Evolutionary conservation across 2,888 invertebrate species (phyloP).

Genomic region (Drosophila prolongata): DNA sequence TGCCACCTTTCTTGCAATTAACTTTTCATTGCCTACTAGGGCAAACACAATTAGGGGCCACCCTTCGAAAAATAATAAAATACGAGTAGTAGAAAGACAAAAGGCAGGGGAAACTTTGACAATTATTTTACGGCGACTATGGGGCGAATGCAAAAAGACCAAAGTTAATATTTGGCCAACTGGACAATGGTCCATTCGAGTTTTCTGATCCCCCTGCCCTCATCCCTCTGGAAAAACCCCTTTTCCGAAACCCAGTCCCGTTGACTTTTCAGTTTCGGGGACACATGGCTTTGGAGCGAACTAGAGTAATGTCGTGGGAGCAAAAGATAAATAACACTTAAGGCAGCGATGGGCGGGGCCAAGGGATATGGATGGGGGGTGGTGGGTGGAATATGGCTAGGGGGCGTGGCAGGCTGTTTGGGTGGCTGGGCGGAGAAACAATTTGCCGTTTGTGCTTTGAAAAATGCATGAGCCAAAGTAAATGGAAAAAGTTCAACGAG

Average conservation of each 20-base stretch:
- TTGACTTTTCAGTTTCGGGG: constrained; percentile 8
- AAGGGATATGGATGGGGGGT: constrained; percentile 12
- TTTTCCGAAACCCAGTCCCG: constrained; percentile 35
- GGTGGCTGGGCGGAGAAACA: constrained; percentile 58
- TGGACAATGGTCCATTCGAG: constrained; percentile 66
- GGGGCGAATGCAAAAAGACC: constrained; percentile 59
- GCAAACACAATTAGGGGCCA: constrained; percentile 64
- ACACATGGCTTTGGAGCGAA: constrained; percentile 53
- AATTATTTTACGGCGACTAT: constrained; percentile 48
- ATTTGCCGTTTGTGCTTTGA: constrained; percentile 80
- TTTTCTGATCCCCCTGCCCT: constrained; percentile 26
- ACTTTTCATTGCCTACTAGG: constrained; percentile 55
- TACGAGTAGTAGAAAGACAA: constrained; percentile 11
- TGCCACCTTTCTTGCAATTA: constrained; percentile 56
- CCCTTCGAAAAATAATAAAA: constrained; percentile 5
- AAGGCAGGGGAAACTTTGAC: constrained; percentile 42
- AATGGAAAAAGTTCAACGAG: constrained; percentile 78
- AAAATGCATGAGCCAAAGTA: constrained; percentile 80
- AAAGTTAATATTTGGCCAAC: constrained; percentile 77
- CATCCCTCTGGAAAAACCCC: constrained; percentile 54
- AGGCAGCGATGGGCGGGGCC: constrained; percentile 52
- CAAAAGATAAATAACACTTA: constrained; percentile 78
- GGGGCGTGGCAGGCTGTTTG: constrained; percentile 9
- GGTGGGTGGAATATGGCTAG: neutral
- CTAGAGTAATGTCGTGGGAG: constrained; percentile 80